Evolutionary conservation across 1,140 invertebrate species (phyloP).

Genomic region (Oryctes rhinoceros): DNA sequence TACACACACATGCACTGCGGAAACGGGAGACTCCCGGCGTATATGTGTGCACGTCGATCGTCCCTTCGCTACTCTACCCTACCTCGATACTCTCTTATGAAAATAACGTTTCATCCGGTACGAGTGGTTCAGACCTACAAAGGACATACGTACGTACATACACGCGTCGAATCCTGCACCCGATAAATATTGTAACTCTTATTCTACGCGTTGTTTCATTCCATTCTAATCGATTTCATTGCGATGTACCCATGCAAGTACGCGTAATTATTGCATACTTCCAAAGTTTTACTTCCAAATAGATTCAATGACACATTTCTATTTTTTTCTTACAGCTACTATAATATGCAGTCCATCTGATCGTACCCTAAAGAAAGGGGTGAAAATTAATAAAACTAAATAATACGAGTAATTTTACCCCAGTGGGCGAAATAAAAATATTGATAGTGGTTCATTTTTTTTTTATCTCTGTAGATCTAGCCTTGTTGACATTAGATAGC

Average conservation of each 20-base stretch:
- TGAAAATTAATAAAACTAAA: no score
- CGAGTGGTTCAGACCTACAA: constrained; percentile 1
- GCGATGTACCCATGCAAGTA: neutral
- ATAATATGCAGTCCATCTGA: no score
- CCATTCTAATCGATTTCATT: neutral
- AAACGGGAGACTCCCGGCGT: constrained; percentile 1
- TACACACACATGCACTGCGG: neutral
- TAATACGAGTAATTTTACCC: no score
- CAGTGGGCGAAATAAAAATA: no score
- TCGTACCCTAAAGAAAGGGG: no score
- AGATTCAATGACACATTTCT: no score
- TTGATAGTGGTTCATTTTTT: no score
- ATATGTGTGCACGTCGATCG: constrained; percentile 4
- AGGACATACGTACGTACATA: neutral
- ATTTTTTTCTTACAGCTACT: no score
- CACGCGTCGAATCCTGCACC: neutral
- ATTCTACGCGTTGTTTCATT: neutral
- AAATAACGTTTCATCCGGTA: constrained; percentile 33
- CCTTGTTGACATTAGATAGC: no score
- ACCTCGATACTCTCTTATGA: constrained; percentile 26
- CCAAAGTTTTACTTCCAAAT: no score
- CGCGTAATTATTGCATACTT: no score
- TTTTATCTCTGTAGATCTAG: no score
- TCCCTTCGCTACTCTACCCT: constrained; percentile 16
- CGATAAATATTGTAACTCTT: constrained; percentile 31